phyloP scores from a whole-genome alignment of 2,888 invertebrate genomes.

The Parapristionchus giblindavisi region DNA sequence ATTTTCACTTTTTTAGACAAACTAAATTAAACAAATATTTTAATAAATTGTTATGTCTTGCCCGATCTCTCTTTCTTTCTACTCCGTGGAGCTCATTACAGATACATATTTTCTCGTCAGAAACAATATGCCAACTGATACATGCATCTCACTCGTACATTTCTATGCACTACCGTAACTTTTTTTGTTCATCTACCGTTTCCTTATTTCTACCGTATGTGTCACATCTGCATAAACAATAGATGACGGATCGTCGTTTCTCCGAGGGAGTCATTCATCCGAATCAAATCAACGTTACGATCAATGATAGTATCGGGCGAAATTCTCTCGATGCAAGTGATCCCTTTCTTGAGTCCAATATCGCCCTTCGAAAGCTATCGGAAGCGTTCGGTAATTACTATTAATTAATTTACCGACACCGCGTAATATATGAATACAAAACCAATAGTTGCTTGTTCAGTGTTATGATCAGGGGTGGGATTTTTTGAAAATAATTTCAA shows the following conservation, averaged over 20 bases:
- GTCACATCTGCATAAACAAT: background rate
- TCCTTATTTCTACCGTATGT: background rate
- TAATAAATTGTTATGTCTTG: no score
- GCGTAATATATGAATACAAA: background rate
- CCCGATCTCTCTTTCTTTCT: background rate
- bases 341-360: slow-evolving; percentile 60
- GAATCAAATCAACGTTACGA: background rate
- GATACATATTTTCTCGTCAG: background rate
- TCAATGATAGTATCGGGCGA: slow-evolving; percentile 38
- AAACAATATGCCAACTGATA: background rate
- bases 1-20: no score
- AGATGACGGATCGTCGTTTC: slow-evolving; percentile 49
- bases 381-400: slow-evolving; percentile 61
- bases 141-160: background rate
- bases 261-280: slow-evolving; percentile 48
- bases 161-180: background rate
- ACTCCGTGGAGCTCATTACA: no score
- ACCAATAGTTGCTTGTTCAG: background rate
- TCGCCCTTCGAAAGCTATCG: slow-evolving; percentile 64
- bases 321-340: slow-evolving; percentile 46
- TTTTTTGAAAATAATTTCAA: background rate
- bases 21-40: no score
- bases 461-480: no score
- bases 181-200: background rate
- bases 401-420: background rate